Evolutionary conservation across 2,797 vertebrate genomes (phyloP), one percentile per base, ranked within the genome.

Genomic region (Acrocephalus scirpaceus): DNA sequence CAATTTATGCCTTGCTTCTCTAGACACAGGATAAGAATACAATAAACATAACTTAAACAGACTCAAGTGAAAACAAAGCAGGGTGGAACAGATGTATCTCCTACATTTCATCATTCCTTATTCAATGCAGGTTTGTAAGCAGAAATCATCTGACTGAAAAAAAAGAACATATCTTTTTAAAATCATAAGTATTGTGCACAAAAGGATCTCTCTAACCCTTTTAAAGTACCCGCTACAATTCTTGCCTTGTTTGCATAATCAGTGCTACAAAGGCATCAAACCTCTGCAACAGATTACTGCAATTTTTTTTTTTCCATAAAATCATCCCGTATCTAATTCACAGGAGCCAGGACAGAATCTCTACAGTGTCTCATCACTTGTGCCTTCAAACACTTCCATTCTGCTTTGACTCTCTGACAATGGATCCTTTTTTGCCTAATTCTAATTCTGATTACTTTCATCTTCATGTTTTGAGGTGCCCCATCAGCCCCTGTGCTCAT

Each of bases 1-100:
- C 73, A 91, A 90, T 93, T 95, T 95, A 87, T 92, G 47, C 65
- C 56, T 79, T 53, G 30, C 38, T 90, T 87, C 74, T 92, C 73
- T 73, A 92, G 83, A 66, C 36, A 58, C 17, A 51, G 44, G 34
- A 14, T 69, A 71, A 50, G 67, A 89, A 61, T 57, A 60, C 53
- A 83, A 70, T 51, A 84, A 93, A 65, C 25, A 74, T 70, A 88
- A 81, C 51, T 95, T 87, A 57, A 54, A 78, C 23, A 71, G 40
- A 47, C 53, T 74, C 62, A 45, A 86, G 51, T 3, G 4, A 86
- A 95, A 96, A 58, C 54, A 88, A 86, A 91, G 62, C n/a, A 40
- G 36, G 44, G 78, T n/a, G 45, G 51, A 69, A 78, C 51, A 69
- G 56, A 65, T 48, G 16, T 44, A 61, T 12, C n/a, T 88, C 48